A percentile compares a stretch with the other conserved stretches of the same genome.
These are phyloP conservation scores for Dascyllus trimaculatus DNA, from an alignment of 2,113 vertebrate genomes.

Conservation along the genomic window DNA sequence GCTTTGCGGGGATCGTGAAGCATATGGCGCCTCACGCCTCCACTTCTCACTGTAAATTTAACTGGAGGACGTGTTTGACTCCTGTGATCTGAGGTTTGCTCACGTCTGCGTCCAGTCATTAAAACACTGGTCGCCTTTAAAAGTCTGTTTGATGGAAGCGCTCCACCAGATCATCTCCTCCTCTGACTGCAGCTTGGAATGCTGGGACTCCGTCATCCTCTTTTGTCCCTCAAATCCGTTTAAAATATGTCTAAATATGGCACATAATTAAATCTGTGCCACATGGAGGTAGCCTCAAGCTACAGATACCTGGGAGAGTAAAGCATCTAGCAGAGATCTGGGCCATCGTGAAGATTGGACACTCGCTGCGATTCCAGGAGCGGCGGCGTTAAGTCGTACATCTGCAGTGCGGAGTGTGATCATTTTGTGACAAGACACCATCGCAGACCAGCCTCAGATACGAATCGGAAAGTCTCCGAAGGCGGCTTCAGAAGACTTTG, in stretches of 20 bases:
- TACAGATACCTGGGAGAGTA: slow-evolving; percentile 69
- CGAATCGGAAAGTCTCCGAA: slow-evolving; percentile 17
- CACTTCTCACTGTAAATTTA: slow-evolving; percentile 90
- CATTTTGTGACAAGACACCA: slow-evolving; percentile 12
- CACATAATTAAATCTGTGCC: slow-evolving; percentile 78
- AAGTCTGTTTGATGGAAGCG: slow-evolving; percentile 55
- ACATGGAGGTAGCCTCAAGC: slow-evolving; percentile 67
- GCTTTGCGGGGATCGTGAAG: slow-evolving; percentile 92
- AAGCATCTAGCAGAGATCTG: slow-evolving; percentile 65
- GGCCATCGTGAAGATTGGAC: slow-evolving; percentile 66
- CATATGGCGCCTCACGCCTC: slow-evolving; percentile 90
- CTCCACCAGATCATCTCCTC: slow-evolving; percentile 64
- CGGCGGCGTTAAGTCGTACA: slow-evolving; percentile 20
- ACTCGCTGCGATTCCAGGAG: slow-evolving; percentile 28
- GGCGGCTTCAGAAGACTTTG: slow-evolving; percentile 15
- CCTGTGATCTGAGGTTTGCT: slow-evolving; percentile 82
- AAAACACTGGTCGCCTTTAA: slow-evolving; percentile 87
- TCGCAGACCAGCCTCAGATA: slow-evolving; percentile 3
- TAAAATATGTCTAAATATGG: slow-evolving; percentile 79
- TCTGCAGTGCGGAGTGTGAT: slow-evolving; percentile 18
- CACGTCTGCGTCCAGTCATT: slow-evolving; percentile 63
- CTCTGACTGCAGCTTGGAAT: slow-evolving; percentile 58
- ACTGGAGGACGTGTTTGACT: slow-evolving; percentile 86
- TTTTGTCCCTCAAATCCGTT: slow-evolving; percentile 70
- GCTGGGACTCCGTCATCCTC: slow-evolving; percentile 56